Evolutionary conservation across 2,797 vertebrate species (phyloP), one percentile per base, ranked within the genome.

Genomic region (Thalassophryne amazonica): DNA sequence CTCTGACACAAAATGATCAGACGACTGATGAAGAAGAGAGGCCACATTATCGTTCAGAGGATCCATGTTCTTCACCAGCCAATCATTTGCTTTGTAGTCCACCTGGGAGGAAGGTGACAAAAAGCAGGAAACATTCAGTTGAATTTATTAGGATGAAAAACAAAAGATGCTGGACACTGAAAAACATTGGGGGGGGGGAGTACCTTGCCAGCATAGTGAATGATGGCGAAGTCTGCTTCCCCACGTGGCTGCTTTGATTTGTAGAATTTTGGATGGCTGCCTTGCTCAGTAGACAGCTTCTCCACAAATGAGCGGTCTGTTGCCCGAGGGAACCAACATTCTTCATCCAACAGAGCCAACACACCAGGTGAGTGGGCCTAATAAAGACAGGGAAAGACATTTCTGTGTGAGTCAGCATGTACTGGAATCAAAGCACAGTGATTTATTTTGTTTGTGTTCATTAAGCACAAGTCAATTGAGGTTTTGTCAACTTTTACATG

Each of bases 321-420:
- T n/a, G 94, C 95, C 56, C 94, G 91, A 0, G 95, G 95, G 76
- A 97, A 97, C 95, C 95, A 97, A 83, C 95, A 97, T 76, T 96
- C 95, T 60, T 97, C 95, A 3, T 97, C 95, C 76, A 97, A 73
- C 32, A 97, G 86, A 32, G 95, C 93, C 80, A 96, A 76, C 12
- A 95, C 90, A 2, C 95, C 95, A 0, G 95, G 95, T 3, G 94
- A 92, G 57, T 95, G 90, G 19, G 91, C 89, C 95, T 96, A 23
- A 43, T 11, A 54, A 32, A 36, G 7, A 43, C 2, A 5, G 3
- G 7, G 41, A 38, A 29, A 9, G 43, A 51, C 27, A 16, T 48
- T 22, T 36, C 17, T 37, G 14, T 45, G 7, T 15, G 20, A 48
- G 25, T 46, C 11, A 36, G 28, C n/a, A 48, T 14, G 11, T 5